These are phyloP conservation scores for Ammodytes marinus DNA, from an alignment of 2,113 vertebrate genomes.

Conservation along the genomic window DNA sequence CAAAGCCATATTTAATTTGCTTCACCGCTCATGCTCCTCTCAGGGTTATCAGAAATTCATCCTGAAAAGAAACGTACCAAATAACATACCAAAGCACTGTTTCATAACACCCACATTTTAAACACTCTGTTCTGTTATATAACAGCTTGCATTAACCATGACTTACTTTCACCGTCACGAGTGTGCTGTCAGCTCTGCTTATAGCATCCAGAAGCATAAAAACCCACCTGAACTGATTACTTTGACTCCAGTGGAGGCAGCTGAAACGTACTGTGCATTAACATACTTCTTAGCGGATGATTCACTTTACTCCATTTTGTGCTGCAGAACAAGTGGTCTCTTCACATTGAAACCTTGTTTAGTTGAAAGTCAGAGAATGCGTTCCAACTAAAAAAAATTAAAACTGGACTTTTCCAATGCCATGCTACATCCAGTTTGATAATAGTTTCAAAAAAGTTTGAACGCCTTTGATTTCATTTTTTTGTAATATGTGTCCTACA, in stretches of 20 bases:
- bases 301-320: constrained; percentile 39
- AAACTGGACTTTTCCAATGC: not conserved
- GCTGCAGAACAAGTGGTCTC: not conserved
- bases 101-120: constrained; percentile 46
- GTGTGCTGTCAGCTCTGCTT: constrained; percentile 48
- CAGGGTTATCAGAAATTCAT: constrained; percentile 15
- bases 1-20: not conserved
- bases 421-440: not conserved
- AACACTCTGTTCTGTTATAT: constrained; percentile 53
- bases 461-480: not conserved
- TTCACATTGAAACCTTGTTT: constrained; percentile 2
- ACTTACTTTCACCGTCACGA: constrained; percentile 53
- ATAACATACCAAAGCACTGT: constrained; percentile 9
- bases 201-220: constrained; percentile 40
- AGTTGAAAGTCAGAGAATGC: not conserved
- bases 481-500: constrained; percentile 57
- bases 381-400: not conserved
- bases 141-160: constrained; percentile 50
- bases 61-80: not conserved
- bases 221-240: constrained; percentile 69
- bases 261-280: constrained; percentile 52
- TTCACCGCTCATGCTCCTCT: not conserved
- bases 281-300: constrained; percentile 38
- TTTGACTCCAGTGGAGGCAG: constrained; percentile 59
- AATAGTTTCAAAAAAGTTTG: too few species aligned